Conservation (phyloP, 2,888 invertebrate genomes). For the Ceramica pisi region DNA sequence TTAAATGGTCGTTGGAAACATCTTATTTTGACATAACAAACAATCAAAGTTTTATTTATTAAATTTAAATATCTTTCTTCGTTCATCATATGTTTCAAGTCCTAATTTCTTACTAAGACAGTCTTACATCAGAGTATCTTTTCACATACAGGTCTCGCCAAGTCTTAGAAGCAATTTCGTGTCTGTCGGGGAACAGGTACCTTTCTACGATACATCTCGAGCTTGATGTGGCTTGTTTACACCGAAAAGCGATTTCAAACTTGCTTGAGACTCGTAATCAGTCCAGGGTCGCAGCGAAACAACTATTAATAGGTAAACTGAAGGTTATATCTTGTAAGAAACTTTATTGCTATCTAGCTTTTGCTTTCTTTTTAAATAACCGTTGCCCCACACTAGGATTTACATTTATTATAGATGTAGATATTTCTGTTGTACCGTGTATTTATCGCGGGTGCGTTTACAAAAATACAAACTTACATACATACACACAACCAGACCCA, state of each 20-base stretch:
- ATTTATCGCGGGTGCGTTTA: too few relatives aligned
- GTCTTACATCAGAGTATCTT: background rate
- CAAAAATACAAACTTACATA: too few relatives aligned
- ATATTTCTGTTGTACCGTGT: too few relatives aligned
- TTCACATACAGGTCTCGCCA: background rate
- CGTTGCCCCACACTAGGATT: too few relatives aligned
- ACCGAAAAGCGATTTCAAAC: conserved; percentile 45
- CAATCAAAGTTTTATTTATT: background rate
- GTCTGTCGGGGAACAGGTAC: conserved; percentile 3
- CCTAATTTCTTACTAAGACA: background rate
- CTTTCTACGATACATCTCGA: conserved; percentile 1
- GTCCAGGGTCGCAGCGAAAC: background rate
- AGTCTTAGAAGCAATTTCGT: conserved; percentile 44
- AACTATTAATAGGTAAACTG: background rate
- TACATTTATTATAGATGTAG: too few relatives aligned
- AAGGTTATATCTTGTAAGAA: background rate
- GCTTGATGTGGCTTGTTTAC: conserved; percentile 40
- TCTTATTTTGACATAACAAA: too few relatives aligned
- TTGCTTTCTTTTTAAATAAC: too few relatives aligned
- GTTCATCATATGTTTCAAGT: background rate
- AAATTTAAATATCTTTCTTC: background rate
- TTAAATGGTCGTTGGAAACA: too few relatives aligned
- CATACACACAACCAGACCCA: too few relatives aligned
- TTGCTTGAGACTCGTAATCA: conserved; percentile 13
- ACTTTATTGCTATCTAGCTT: too few relatives aligned